phyloP scores from a whole-genome alignment of 2,888 invertebrate genomes.

The Hydriomena furcata region DNA sequence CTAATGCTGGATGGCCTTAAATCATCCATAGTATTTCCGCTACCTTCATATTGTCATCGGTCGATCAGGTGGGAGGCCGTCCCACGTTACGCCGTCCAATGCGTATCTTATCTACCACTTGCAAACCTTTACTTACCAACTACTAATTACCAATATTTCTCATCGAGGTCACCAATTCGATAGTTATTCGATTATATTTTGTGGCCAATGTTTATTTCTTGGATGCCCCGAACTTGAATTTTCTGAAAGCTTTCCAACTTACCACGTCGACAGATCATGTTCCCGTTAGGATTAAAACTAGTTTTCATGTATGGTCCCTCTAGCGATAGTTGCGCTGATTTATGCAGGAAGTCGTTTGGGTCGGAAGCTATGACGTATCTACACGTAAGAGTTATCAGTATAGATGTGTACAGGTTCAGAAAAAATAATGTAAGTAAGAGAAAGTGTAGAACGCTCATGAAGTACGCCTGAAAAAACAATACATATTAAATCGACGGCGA shows the following conservation, averaged over 20 bases:
- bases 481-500: neutral
- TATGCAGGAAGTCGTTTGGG: conserved; percentile 49
- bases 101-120: conserved; percentile 3
- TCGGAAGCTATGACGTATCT: conserved; percentile 58
- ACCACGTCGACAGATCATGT: conserved; percentile 69
- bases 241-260: conserved; percentile 25
- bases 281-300: conserved; percentile 57
- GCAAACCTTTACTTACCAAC: conserved; percentile 1
- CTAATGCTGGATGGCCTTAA: neutral
- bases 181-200: neutral
- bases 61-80: conserved; percentile 16
- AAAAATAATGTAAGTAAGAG: conserved; percentile 72
- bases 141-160: neutral
- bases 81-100: conserved; percentile 18
- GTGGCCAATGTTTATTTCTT: neutral
- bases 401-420: conserved; percentile 70
- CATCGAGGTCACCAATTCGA: neutral
- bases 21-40: neutral
- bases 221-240: no score
- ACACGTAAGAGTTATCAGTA: conserved; percentile 70
- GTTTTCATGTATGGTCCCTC: conserved; percentile 53
- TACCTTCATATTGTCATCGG: conserved; percentile 16
- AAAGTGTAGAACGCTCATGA: conserved; percentile 78
- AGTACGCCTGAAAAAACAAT: conserved; percentile 68
- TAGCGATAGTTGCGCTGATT: conserved; percentile 45